Conservation (phyloP, 1,140 invertebrate species). For the Trypoxylus dichotomus region DNA sequence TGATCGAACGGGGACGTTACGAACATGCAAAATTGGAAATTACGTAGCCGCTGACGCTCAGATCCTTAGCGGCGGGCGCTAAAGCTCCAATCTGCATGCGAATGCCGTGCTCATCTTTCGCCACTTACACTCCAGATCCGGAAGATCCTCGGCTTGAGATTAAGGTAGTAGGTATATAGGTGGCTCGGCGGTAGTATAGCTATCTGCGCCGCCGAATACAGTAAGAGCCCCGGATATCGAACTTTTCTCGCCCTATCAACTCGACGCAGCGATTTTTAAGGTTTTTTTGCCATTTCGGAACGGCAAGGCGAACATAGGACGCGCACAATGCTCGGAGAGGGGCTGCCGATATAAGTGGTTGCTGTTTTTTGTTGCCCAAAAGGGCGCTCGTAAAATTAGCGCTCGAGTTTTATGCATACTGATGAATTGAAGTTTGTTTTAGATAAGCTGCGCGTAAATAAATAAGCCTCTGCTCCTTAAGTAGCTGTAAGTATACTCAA, state of each 20-base stretch:
- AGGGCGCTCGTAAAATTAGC: background rate
- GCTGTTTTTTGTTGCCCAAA: background rate
- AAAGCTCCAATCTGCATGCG: conserved; percentile 42
- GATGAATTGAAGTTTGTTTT: background rate
- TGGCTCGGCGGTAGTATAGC: background rate
- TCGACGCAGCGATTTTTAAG: background rate
- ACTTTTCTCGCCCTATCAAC: background rate
- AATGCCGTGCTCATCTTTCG: conserved; percentile 33
- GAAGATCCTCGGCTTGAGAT: conserved; percentile 32
- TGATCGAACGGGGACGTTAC: background rate
- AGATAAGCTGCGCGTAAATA: too few species aligned
- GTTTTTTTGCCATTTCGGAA: background rate
- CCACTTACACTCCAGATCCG: conserved; percentile 35
- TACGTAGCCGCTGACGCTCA: conserved; percentile 25
- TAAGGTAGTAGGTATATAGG: conserved; percentile 22
- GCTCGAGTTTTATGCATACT: background rate
- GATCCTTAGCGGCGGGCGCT: conserved; percentile 25
- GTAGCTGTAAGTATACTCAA: too few species aligned
- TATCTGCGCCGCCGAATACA: background rate
- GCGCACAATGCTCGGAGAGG: too few species aligned
- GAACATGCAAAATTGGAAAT: conserved; percentile 34
- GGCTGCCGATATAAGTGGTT: background rate
- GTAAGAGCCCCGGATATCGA: background rate
- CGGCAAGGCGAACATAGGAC: too few species aligned
- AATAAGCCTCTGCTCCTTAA: too few species aligned